These are phyloP conservation scores for Arctocebus calabarensis DNA, from an alignment of 2,797 vertebrate species.

Conservation along the genomic window DNA sequence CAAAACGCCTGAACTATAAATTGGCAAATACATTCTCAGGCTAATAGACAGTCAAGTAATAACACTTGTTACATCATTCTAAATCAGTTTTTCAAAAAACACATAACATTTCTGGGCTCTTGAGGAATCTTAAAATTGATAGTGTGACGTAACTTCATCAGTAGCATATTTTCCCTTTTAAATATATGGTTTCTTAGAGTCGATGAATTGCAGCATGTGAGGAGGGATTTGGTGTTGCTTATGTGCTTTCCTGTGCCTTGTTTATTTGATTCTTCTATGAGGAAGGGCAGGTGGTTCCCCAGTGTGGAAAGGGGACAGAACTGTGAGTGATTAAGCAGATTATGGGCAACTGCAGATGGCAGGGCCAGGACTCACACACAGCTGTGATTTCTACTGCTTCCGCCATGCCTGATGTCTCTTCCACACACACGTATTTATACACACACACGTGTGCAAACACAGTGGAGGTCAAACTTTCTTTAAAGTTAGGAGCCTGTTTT, in stretches of 20 bases:
- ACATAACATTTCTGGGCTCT: neutral
- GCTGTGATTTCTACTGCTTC: neutral
- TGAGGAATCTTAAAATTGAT: neutral
- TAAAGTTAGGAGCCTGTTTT: conserved; percentile 24
- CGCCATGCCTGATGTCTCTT: neutral
- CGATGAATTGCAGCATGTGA: neutral
- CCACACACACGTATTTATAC: neutral
- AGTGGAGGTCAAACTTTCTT: neutral
- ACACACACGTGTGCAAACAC: neutral
- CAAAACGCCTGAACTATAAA: neutral
- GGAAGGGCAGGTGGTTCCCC: neutral
- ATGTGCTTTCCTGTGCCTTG: neutral
- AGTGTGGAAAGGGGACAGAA: neutral
- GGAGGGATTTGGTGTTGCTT: neutral
- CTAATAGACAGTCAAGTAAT: conserved; percentile 4
- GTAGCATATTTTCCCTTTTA: neutral
- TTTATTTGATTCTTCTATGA: conserved; percentile 5
- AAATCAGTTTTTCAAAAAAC: neutral
- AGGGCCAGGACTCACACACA: neutral
- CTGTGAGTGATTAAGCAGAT: neutral
- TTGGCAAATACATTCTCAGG: neutral
- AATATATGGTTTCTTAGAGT: conserved; percentile 29
- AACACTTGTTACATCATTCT: neutral
- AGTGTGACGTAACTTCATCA: neutral
- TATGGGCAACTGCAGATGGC: neutral